Evolutionary conservation across 1,140 invertebrate genomes (phyloP), one percentile per base, ranked within the genome.

Genomic region (Steinernema khuongi): DNA sequence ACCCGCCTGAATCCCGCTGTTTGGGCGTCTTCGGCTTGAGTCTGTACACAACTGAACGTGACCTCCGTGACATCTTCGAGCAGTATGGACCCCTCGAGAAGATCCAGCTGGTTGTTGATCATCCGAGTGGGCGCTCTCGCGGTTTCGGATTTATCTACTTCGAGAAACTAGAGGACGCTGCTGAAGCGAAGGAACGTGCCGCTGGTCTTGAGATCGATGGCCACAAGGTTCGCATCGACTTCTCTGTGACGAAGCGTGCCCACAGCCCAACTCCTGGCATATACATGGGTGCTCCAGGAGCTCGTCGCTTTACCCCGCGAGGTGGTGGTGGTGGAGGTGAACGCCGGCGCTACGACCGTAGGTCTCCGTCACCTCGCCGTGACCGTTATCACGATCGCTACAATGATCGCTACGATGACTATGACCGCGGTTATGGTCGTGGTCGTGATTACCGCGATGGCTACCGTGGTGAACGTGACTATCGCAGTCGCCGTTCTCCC

Each of bases 91-190:
- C 73, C 22, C 41, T 80, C 29, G 75, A 80, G 4, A 80, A 80
- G 68, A 69, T 81, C 30, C 74, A 81, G 29, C 28, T 80, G 2
- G 75, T 80, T 18, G 79, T 81, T 60, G 79, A 80, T 68, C 79
- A 82, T 68, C 74, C 75, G 17, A 94, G 92, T 81, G 91, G 92
- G 18, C 88, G 94, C 77, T 97, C 95, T 0, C 88, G 95, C 81
- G 96, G 96, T 31, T 99, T 98, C 88, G 93, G 93, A 77, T 99
- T 99, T 88, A 92, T 98, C 30, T 97, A 98, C 87, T 98, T 92
- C 87, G 91, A 92, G 85, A 90, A 89, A 66, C 86, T 91, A 11
- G 92, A 94, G 68, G 94, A 97, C 88, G 93, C 96, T 0, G 92
- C 92, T 83, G 90, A 91, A 73, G 96, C 96, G 0, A 96, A 96